A percentile compares a stretch with the other conserved stretches of the same genome.
Evolutionary conservation across 2,888 invertebrate genomes (phyloP).

Genomic region (Arctia plantaginis): DNA sequence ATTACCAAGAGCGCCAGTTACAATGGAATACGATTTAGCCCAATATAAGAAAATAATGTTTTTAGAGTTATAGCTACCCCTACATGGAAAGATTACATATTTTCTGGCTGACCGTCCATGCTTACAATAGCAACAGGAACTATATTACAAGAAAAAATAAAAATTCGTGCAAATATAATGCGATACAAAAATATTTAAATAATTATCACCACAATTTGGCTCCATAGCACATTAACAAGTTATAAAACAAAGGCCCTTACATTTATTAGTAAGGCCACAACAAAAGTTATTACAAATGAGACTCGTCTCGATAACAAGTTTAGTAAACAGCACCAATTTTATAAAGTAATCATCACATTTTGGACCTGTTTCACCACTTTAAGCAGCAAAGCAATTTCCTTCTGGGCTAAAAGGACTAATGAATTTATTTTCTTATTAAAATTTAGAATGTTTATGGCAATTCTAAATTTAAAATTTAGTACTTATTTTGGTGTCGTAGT

Average conservation of each 20-base stretch:
- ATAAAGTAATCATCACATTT: conserved; percentile 39
- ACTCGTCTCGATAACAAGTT: conserved; percentile 29
- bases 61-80: conserved; percentile 41
- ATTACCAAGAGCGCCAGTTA: neutral
- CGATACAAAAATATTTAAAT: conserved; percentile 44
- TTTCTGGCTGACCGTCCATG: conserved; percentile 31
- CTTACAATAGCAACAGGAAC: conserved; percentile 21
- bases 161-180: conserved; percentile 24
- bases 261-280: conserved; percentile 33
- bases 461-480: neutral
- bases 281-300: conserved; percentile 39
- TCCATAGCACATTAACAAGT: conserved; percentile 9
- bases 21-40: neutral
- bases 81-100: conserved; percentile 12
- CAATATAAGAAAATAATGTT: neutral
- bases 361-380: conserved; percentile 35
- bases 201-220: conserved; percentile 12
- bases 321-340: conserved; percentile 54
- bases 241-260: conserved; percentile 43
- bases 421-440: too few species aligned
- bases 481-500: neutral
- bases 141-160: conserved; percentile 18
- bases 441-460: neutral
- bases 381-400: neutral
- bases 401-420: too few species aligned